Evolutionary conservation across 2,888 invertebrate species (phyloP).

Genomic region (Brenthis daphne): DNA sequence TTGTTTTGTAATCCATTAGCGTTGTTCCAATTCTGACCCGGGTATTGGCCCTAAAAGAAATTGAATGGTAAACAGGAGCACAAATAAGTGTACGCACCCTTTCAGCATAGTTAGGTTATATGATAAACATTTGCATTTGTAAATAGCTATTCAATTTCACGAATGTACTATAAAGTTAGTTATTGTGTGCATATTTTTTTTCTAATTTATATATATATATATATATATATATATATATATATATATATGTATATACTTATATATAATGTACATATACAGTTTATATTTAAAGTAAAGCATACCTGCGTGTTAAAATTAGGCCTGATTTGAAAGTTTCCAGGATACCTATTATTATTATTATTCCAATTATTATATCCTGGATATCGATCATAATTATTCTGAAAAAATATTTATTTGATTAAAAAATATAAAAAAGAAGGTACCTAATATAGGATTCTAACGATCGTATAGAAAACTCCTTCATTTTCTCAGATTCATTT

Average conservation of each 20-base stretch:
- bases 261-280: no score
- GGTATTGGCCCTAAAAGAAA: constrained; percentile 5
- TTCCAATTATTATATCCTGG: constrained; percentile 24
- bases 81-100: background rate
- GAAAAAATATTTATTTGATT: constrained; percentile 5
- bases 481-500: no score
- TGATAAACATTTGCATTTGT: background rate
- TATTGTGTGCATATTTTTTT: background rate
- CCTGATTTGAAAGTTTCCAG: constrained; percentile 10
- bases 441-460: no score
- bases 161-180: background rate
- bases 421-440: no score
- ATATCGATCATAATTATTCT: constrained; percentile 20
- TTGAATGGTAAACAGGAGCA: background rate
- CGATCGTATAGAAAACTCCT: no score
- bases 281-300: background rate
- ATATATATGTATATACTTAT: no score
- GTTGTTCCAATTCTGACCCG: constrained; percentile 13
- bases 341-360: constrained; percentile 21
- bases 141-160: background rate
- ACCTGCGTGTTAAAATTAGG: constrained; percentile 18
- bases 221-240: no score
- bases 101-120: background rate
- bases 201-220: background rate
- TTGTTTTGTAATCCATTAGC: constrained; percentile 25